Base-by-base conservation (phyloP, 2,888 invertebrate species). In the Drosophila peninsularis region DNA sequence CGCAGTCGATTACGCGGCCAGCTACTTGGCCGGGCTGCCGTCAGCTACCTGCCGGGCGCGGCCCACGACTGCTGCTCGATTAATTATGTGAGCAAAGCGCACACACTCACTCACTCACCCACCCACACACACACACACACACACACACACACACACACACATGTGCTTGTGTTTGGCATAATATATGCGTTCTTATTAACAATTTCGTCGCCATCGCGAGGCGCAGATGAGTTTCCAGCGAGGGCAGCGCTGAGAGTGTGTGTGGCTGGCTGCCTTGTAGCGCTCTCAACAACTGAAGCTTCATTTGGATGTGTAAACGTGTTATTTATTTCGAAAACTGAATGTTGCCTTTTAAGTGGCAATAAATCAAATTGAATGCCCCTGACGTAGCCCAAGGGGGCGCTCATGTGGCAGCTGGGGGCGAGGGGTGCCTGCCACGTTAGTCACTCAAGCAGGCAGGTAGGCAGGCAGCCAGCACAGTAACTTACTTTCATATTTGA, bases 261-360 rank as follows among this genome's bases (percentile, higher is more conserved):
- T 6, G 30, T 17, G 9, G 36, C 5, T 24, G 36, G 32, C 41
- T 27, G n/a, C 63, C 69, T 71, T 69, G 75, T 75, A 65, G 66
- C 67, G 62, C 67, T 66, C 80, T 79, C 68, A 61, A 71, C 82
- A 82, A 68, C 83, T 74, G 68, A 68, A 81, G 82, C 85, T 86
- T 86, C 88, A 88, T 83, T 88, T 88, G 88, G 87, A 86, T 88
- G 87, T 88, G 87, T 76, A 89, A 89, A 81, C 84, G 89, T 89
- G 89, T 87, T 84, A 88, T 84, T 89, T 89, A 89, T 84, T 84
- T 84, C 71, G 64, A 86, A 86, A 84, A 87, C 84, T 84, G 82
- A 89, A 87, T 87, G 89, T 79, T 87, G 89, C 84, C 85, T 84
- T 84, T 84, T 89, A 87, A 89, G 89, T 84, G 89, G 89, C 88